phyloP scores from a whole-genome alignment of 1,140 invertebrate species.

The Panonychus citri region DNA sequence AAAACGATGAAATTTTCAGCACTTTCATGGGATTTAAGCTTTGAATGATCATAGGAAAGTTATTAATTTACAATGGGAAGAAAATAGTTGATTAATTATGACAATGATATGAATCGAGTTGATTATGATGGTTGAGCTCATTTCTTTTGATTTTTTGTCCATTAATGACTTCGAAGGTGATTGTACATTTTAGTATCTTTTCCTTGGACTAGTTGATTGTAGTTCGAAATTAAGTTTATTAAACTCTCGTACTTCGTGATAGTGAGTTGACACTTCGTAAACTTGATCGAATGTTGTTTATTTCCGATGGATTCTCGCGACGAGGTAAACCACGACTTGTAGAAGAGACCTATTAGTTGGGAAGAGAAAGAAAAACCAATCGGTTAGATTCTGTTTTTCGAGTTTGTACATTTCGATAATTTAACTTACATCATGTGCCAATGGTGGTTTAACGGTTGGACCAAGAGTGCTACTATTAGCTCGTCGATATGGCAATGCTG shows the following conservation, averaged over 20 bases:
- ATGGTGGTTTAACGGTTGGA: neutral
- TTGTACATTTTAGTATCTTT: too few species aligned
- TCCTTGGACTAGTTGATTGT: too few species aligned
- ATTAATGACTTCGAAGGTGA: too few species aligned
- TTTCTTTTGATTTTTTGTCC: too few species aligned
- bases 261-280: neutral
- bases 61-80: too few species aligned
- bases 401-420: neutral
- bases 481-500: neutral
- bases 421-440: neutral
- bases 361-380: neutral
- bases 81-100: too few species aligned
- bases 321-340: neutral
- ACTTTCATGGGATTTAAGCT: too few species aligned
- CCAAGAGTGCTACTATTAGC: neutral
- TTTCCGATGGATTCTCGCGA: neutral
- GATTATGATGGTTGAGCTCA: too few species aligned
- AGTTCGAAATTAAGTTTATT: too few species aligned
- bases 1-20: too few species aligned
- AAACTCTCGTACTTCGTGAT: neutral
- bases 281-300: neutral
- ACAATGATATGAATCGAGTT: too few species aligned
- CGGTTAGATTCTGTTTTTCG: neutral
- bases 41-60: too few species aligned
- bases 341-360: neutral